Evolutionary conservation across 2,888 invertebrate species (phyloP).

Genomic region (Flexamia atlantica): DNA sequence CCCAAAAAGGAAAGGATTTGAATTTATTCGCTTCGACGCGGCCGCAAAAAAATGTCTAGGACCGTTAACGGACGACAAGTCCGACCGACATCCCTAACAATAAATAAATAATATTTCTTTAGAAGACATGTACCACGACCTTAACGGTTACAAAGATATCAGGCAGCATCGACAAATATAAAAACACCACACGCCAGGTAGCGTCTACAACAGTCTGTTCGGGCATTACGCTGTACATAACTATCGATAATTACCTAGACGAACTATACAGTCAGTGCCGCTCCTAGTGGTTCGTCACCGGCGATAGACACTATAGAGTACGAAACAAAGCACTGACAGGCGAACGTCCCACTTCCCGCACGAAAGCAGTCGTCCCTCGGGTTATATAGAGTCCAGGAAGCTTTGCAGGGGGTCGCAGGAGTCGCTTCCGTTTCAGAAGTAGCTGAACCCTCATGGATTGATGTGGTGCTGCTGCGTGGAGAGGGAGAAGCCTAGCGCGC

Average conservation of each 20-base stretch:
- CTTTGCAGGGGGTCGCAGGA: constrained; percentile 66
- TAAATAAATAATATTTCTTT: constrained; percentile 60
- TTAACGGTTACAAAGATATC: constrained; percentile 58
- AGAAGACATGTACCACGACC: constrained; percentile 63
- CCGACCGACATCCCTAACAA: constrained; percentile 54
- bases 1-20: constrained; percentile 68
- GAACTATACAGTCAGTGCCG: constrained; percentile 56
- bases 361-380: constrained; percentile 34
- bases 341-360: constrained; percentile 28
- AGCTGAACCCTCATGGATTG: constrained; percentile 71
- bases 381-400: constrained; percentile 67
- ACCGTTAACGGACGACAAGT: constrained; percentile 33
- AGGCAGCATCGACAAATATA: constrained; percentile 64
- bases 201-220: constrained; percentile 55
- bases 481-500: constrained; percentile 87
- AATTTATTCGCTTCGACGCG: constrained; percentile 66
- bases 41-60: constrained; percentile 48
- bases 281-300: constrained; percentile 31
- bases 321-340: constrained; percentile 46
- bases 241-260: constrained; percentile 61
- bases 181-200: constrained; percentile 54
- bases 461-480: constrained; percentile 72
- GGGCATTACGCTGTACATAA: constrained; percentile 62
- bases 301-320: constrained; percentile 19
- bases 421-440: constrained; percentile 67